phyloP scores from a whole-genome alignment of 2,888 invertebrate species.

The Auanema freiburgensis region DNA sequence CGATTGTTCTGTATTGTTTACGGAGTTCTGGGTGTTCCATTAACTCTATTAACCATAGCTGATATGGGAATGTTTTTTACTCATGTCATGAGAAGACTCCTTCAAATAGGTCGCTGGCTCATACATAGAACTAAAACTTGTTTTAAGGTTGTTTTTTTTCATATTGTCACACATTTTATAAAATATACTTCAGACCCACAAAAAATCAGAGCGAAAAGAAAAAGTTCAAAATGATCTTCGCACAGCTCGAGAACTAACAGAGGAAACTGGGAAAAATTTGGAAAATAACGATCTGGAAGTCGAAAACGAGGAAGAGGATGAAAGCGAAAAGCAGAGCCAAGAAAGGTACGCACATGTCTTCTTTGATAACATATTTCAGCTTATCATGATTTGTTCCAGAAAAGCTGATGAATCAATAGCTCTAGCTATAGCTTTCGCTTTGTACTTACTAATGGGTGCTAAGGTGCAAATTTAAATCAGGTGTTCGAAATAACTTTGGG shows the following conservation, averaged over 20 bases:
- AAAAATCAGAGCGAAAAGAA: too few species aligned
- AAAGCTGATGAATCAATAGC: conserved; percentile 49
- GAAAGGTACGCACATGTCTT: too few species aligned
- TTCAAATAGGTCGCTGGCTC: not conserved
- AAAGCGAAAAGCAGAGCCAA: too few species aligned
- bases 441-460: conserved; percentile 54
- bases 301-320: too few species aligned
- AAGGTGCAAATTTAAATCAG: conserved; percentile 18
- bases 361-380: conserved; percentile 4
- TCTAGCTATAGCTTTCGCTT: conserved; percentile 45
- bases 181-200: too few species aligned
- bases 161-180: too few species aligned
- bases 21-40: conserved; percentile 59
- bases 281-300: too few species aligned
- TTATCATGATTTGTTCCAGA: conserved; percentile 19
- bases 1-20: conserved; percentile 57
- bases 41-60: conserved; percentile 59
- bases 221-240: too few species aligned
- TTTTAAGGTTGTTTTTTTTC: too few species aligned
- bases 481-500: conserved; percentile 15
- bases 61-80: conserved; percentile 59
- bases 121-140: too few species aligned
- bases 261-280: too few species aligned
- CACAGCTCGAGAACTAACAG: too few species aligned
- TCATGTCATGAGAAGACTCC: conserved; percentile 10